phyloP scores from a whole-genome alignment of 2,888 invertebrate genomes.

The Orthosia cruda region DNA sequence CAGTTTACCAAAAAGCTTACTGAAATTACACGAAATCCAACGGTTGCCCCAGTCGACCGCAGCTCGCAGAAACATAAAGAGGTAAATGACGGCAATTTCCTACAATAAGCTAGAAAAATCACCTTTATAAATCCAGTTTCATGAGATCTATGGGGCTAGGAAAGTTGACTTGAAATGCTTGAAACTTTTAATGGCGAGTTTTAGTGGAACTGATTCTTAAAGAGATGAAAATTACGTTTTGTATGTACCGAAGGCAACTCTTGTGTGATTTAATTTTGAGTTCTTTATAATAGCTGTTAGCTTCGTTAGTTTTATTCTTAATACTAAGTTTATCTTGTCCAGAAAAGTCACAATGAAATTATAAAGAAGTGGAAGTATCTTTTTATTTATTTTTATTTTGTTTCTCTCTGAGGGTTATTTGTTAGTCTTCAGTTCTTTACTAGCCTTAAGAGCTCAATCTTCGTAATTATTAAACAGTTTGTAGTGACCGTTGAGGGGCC shows the following conservation, averaged over 20 bases:
- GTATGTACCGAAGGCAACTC: not conserved
- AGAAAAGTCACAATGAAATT: not conserved
- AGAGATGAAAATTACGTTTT: conserved; percentile 34
- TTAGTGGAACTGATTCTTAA: conserved; percentile 42
- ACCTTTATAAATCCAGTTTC: conserved; percentile 77
- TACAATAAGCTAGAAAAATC: conserved; percentile 84
- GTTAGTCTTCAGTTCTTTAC: not conserved
- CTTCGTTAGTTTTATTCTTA: not conserved
- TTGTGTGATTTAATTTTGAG: conserved; percentile 21
- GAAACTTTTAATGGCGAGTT: conserved; percentile 42
- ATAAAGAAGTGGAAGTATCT: not conserved
- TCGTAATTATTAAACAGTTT: too few relatives aligned
- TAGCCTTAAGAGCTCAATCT: not conserved
- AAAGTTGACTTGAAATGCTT: conserved; percentile 39
- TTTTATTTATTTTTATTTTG: not conserved
- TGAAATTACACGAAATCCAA: conserved; percentile 54
- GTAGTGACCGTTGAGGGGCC: too few relatives aligned
- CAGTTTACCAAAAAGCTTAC: conserved; percentile 45
- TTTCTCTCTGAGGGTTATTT: not conserved
- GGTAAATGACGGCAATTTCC: conserved; percentile 82
- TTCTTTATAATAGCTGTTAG: not conserved
- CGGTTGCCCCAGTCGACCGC: conserved; percentile 21
- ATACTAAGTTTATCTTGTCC: conserved; percentile 3
- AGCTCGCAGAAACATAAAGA: conserved; percentile 72
- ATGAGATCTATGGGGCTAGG: conserved; percentile 45